Conservation (phyloP, 2,888 invertebrate species). For the Macropis europaea region DNA sequence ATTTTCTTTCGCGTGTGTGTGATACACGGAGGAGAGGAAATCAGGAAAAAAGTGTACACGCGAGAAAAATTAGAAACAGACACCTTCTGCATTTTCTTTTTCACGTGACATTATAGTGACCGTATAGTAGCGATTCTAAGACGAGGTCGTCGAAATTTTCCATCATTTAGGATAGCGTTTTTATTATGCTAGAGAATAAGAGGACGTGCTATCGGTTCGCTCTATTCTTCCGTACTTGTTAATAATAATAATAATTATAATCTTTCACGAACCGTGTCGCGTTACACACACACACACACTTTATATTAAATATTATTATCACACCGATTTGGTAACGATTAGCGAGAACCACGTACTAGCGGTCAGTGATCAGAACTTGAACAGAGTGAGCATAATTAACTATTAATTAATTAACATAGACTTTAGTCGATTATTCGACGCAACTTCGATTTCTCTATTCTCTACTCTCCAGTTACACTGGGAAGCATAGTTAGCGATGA, state of each 20-base stretch:
- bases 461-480: too few species aligned
- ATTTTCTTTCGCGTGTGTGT: too few species aligned
- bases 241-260: too few species aligned
- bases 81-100: slow-evolving; percentile 19
- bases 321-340: slow-evolving; percentile 21
- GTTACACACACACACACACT: neutral
- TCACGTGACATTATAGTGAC: neutral
- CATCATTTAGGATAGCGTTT: slow-evolving; percentile 40
- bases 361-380: slow-evolving; percentile 38
- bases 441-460: slow-evolving; percentile 15
- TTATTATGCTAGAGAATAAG: slow-evolving; percentile 42
- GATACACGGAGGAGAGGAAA: neutral
- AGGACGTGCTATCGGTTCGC: slow-evolving; percentile 24
- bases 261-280: slow-evolving; percentile 15
- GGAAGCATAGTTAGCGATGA: too few species aligned
- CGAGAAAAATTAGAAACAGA: neutral
- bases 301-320: slow-evolving; percentile 13
- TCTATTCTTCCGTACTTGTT: slow-evolving; percentile 42
- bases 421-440: slow-evolving; percentile 20
- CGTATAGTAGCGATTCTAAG: slow-evolving; percentile 2
- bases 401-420: slow-evolving; percentile 11
- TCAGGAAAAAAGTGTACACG: neutral
- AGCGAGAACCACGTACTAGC: slow-evolving; percentile 37
- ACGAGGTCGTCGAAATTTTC: slow-evolving; percentile 26
- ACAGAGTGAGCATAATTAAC: slow-evolving; percentile 44